phyloP scores from a whole-genome alignment of 2,797 vertebrate genomes.

The Xerus rutilus region DNA sequence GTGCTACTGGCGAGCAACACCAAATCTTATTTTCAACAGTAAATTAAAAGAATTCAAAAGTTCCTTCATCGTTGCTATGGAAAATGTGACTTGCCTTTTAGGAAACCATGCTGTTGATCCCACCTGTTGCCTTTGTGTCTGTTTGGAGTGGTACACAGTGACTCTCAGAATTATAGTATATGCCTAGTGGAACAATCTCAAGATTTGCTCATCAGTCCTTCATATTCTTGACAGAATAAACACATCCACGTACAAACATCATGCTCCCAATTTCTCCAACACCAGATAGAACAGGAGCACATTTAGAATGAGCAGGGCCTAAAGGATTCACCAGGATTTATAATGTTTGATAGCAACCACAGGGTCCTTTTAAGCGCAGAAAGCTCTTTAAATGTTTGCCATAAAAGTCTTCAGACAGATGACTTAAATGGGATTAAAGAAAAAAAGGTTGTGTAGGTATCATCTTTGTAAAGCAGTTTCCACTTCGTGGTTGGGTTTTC shows the following conservation, averaged over 20 bases:
- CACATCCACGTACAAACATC: conserved; percentile 49
- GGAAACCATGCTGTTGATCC: conserved; percentile 61
- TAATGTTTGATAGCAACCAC: conserved; percentile 49
- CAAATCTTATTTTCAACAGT: conserved; percentile 81
- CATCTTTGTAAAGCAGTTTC: conserved; percentile 73
- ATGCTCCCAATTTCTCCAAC: conserved; percentile 14
- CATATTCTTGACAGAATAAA: conserved; percentile 50
- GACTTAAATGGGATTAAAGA: conserved; percentile 67
- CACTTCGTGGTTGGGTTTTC: conserved; percentile 76
- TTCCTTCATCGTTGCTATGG: conserved; percentile 68
- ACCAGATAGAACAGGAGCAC: conserved; percentile 68
- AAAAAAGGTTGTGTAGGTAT: conserved; percentile 63
- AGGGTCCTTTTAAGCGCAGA: conserved; percentile 64
- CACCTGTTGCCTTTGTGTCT: conserved; percentile 33
- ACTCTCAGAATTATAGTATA: conserved; percentile 13
- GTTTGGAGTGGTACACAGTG: background rate
- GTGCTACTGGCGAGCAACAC: conserved; percentile 68
- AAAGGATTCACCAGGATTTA: conserved; percentile 68
- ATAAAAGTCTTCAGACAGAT: conserved; percentile 63
- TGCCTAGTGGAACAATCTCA: conserved; percentile 34
- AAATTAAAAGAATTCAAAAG: conserved; percentile 77
- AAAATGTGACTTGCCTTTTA: conserved; percentile 75
- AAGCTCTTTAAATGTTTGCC: conserved; percentile 72
- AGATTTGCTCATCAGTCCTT: conserved; percentile 21
- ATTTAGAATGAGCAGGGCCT: conserved; percentile 68